phyloP scores from a whole-genome alignment of 2,888 invertebrate species.

The Diloba caeruleocephala region DNA sequence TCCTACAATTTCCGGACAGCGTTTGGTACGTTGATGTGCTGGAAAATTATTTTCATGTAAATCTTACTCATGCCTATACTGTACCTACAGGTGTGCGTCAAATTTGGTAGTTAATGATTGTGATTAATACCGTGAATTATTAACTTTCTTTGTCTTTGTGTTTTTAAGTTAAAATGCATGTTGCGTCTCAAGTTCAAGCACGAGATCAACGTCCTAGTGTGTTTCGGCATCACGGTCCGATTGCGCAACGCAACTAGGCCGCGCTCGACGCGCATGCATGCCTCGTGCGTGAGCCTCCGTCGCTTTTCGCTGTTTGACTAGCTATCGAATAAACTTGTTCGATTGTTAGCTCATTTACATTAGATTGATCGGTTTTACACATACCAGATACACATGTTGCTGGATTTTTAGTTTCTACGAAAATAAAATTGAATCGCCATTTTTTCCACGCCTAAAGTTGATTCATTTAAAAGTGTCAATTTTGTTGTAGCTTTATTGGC shows the following conservation, averaged over 20 bases:
- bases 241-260: slow-evolving; percentile 72
- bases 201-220: slow-evolving; percentile 81
- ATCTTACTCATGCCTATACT: slow-evolving; percentile 41
- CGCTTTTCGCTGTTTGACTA: slow-evolving; percentile 51
- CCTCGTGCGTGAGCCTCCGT: slow-evolving; percentile 60
- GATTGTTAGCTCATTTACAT: slow-evolving; percentile 54
- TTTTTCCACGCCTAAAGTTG: too few relatives aligned
- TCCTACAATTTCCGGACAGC: slow-evolving; percentile 88
- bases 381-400: slow-evolving; percentile 31
- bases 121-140: not conserved
- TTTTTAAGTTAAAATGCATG: slow-evolving; percentile 10
- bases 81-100: not conserved
- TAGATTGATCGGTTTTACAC: slow-evolving; percentile 42
- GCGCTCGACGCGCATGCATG: slow-evolving; percentile 66
- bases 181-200: slow-evolving; percentile 75
- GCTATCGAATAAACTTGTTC: slow-evolving; percentile 59
- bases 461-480: too few relatives aligned
- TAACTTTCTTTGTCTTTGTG: not conserved
- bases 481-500: too few relatives aligned
- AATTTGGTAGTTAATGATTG: not conserved
- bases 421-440: too few relatives aligned
- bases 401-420: not conserved
- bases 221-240: slow-evolving; percentile 56
- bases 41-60: slow-evolving; percentile 80
- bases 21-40: slow-evolving; percentile 80